Evolutionary conservation across 2,113 vertebrate genomes (phyloP).

Genomic region (Cryptomyrus ogoouensis): DNA sequence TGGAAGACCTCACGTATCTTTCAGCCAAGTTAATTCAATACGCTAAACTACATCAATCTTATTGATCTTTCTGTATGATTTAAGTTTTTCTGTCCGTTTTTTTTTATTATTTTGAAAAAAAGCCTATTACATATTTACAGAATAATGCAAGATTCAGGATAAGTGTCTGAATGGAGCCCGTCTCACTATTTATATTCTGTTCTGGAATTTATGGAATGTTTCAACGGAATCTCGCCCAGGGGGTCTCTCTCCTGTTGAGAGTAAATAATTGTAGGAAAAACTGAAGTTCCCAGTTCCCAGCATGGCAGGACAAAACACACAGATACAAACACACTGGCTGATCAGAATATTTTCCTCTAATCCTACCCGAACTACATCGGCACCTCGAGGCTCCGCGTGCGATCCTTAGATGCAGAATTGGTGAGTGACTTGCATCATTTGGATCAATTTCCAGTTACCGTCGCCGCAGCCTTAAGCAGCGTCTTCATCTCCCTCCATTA

Average conservation of each 20-base stretch:
- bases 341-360: background rate
- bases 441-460: conserved; percentile 40
- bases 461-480: conserved; percentile 30
- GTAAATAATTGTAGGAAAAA: background rate
- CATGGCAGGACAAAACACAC: background rate
- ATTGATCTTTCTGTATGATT: background rate
- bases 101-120: background rate
- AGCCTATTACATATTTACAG: background rate
- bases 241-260: background rate
- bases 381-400: background rate
- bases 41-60: background rate
- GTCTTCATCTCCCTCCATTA: conserved; percentile 38
- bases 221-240: background rate
- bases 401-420: background rate
- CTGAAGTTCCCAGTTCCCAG: no score
- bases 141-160: background rate
- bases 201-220: background rate
- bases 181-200: background rate
- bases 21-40: background rate
- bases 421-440: conserved; percentile 24
- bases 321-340: background rate
- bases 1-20: background rate
- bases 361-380: background rate
- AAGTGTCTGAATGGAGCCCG: background rate
- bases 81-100: background rate